Evolutionary conservation across 2,888 invertebrate genomes (phyloP).

Genomic region (Acronicta psi): DNA sequence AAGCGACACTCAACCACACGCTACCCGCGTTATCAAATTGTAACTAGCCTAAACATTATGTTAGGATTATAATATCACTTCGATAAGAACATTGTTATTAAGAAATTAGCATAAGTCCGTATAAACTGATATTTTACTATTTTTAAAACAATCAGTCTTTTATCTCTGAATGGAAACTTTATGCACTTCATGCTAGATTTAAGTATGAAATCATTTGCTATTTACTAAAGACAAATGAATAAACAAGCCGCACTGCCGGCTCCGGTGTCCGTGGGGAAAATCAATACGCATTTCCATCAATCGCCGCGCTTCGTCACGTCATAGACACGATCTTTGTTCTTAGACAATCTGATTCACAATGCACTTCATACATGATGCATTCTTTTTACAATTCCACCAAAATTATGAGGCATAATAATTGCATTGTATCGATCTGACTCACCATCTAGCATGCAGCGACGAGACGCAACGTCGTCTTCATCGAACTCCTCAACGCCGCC

Average conservation of each 20-base stretch:
- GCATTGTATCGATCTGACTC: slow-evolving; percentile 61
- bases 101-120: background rate
- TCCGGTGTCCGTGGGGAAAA: slow-evolving; percentile 42
- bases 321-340: slow-evolving; percentile 56
- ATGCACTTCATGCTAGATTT: no score
- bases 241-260: slow-evolving; percentile 27
- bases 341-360: slow-evolving; percentile 34
- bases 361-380: slow-evolving; percentile 21
- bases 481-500: slow-evolving; percentile 74
- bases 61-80: slow-evolving; percentile 15
- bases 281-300: slow-evolving; percentile 55
- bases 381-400: slow-evolving; percentile 2
- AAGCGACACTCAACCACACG: slow-evolving; percentile 25
- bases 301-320: slow-evolving; percentile 52
- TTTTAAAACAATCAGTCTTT: no score
- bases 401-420: slow-evolving; percentile 24
- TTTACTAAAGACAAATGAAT: slow-evolving; percentile 19
- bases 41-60: slow-evolving; percentile 30
- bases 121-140: no score
- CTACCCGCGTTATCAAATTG: slow-evolving; percentile 38
- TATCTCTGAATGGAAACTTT: no score
- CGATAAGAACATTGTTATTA: slow-evolving; percentile 14
- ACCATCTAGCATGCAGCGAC: slow-evolving; percentile 87
- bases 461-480: slow-evolving; percentile 80
- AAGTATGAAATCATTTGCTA: slow-evolving; percentile 7